Conservation (phyloP, 2,113 vertebrate species). For the Protobothrops mucrosquamatus region DNA sequence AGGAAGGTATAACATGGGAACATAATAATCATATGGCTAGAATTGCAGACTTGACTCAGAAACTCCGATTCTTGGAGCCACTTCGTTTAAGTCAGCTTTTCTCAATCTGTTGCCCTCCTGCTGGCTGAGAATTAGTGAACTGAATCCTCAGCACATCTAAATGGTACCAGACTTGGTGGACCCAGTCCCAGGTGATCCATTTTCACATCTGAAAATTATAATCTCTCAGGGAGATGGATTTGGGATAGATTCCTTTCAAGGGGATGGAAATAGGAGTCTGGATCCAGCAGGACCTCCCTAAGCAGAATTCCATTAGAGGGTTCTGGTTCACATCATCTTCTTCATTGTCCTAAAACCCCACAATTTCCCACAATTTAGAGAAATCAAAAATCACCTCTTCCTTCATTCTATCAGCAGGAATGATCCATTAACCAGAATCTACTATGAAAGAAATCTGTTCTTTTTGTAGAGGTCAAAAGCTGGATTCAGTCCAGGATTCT, state of each 20-base stretch:
- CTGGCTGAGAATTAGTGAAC: neutral
- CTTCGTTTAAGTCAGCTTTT: neutral
- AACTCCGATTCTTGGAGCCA: neutral
- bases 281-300: neutral
- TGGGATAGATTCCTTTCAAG: neutral
- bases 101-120: neutral
- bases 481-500: neutral
- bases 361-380: neutral
- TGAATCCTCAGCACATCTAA: neutral
- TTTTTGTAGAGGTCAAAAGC: neutral
- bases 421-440: neutral
- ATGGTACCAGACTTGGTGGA: neutral
- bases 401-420: neutral
- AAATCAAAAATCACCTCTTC: neutral
- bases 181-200: neutral
- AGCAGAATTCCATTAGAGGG: neutral
- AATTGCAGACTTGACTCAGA: neutral
- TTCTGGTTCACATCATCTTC: neutral
- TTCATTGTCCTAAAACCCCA: neutral
- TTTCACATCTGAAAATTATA: neutral
- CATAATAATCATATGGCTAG: neutral
- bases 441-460: neutral
- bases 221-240: neutral
- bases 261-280: neutral
- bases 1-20: neutral